A percentile compares a stretch with the other conserved stretches of the same genome.
These are phyloP conservation scores for Rhinolophus sinicus DNA, from an alignment of 2,113 vertebrate species.

Conservation along the genomic window DNA sequence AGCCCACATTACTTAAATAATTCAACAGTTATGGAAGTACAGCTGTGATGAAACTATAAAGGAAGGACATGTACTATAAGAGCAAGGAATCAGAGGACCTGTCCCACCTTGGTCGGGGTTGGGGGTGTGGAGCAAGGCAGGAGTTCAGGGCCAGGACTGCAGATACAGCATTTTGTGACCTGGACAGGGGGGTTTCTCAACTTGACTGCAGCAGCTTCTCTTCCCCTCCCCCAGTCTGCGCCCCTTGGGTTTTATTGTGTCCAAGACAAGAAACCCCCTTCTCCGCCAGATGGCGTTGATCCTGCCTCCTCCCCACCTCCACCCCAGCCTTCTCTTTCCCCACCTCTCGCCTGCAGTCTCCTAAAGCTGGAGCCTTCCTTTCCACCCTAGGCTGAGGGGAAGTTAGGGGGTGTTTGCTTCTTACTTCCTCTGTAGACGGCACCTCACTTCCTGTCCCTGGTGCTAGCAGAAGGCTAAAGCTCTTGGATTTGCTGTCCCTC, in stretches of 20 bases:
- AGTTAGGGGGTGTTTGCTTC: conserved; percentile 55
- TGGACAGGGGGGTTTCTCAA: neutral
- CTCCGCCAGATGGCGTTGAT: neutral
- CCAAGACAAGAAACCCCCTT: neutral
- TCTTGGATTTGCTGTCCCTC: conserved; percentile 62
- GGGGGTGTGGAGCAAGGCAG: neutral
- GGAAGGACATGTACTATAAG: neutral
- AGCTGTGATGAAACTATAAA: neutral
- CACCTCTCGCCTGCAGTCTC: neutral
- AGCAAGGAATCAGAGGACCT: neutral
- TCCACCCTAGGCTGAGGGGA: conserved; percentile 44
- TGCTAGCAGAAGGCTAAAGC: conserved; percentile 47
- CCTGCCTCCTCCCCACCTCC: neutral
- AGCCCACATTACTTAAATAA: neutral
- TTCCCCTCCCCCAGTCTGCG: neutral
- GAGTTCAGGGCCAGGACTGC: neutral
- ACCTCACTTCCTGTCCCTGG: conserved; percentile 83
- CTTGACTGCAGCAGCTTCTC: neutral
- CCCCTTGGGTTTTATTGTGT: conserved; percentile 9
- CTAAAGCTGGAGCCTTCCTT: conserved; percentile 18
- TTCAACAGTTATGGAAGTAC: neutral
- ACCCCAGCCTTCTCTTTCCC: neutral
- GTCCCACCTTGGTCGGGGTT: neutral
- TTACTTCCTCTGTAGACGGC: conserved; percentile 83
- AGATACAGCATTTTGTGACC: neutral